Base-by-base conservation (phyloP, 1,140 invertebrate species). In the Drosophila sp. region DNA sequence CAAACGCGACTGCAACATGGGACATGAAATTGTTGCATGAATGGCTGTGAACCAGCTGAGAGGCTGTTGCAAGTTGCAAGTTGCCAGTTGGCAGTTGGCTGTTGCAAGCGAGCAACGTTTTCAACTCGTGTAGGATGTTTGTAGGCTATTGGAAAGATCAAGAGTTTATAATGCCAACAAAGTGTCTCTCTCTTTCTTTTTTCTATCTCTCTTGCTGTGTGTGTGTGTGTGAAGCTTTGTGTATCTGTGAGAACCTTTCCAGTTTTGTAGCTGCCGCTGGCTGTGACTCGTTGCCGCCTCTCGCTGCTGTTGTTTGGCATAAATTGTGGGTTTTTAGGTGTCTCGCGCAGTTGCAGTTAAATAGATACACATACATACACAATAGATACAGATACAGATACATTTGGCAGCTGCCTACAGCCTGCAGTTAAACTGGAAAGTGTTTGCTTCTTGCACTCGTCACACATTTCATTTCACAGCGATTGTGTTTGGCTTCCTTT, bases 141-240 rank as follows among this genome's bases (percentile, higher is more conserved):
- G 89, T 90, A 90, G 89, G 89, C 89, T 90, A 90, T 90, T 90
- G 89, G 89, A 90, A 90, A 90, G 78, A 87, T 89, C 84, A 89
- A 89, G 84, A 89, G 84, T 89, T 89, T 87, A 82, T 78, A 69
- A 67, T 78, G 75, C 62, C 67, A 79, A 59, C 36, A 27, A 32
- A 27, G 48, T 65, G 27, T 9, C 50, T 61, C 63, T 21, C 29
- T 25, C 57, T 45, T 27, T 45, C 18, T 51, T 14, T 62, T 51
- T 14, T 62, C 8, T 74, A 5, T 79, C 14, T 57, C 40, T 77
- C 27, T 50, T 46, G 70, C 32, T 80, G 56, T 64, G 50, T 76
- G 58, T 84, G 58, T 74, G 62, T 72, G 18, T 58, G 13, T n/a
- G n/a, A n/a, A n/a, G n/a, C n/a, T n/a, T n/a, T 75, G 50, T 71